Evolutionary conservation across 1,140 invertebrate species (phyloP), one percentile per base, ranked within the genome.

Genomic region (Nephila pilipes): DNA sequence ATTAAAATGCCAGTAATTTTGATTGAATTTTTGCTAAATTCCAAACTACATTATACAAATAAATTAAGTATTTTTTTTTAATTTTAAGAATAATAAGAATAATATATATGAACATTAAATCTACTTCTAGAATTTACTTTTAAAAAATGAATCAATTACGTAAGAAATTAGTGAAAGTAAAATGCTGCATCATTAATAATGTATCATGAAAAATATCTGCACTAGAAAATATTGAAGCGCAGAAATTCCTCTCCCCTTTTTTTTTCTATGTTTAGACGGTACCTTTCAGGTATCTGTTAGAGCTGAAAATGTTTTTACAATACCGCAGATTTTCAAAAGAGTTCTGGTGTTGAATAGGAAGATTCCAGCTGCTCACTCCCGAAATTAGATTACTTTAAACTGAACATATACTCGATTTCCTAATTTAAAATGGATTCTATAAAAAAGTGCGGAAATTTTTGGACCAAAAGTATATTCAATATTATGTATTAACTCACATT

Each of bases 381-480:
- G n/a, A 83, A 83, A 83, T 83, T 83, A 83, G 81, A 57, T 57
- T 83, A 83, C 54, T 83, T 57, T 57, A 83, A 57, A 75, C 69
- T 75, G 22, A 83, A 83, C 54, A 55, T 46, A 29, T 54, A 55
- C 22, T 83, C 46, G 20, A 83, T 83, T 83, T 83, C 81, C 55
- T 60, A 60, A 60, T 87, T 60, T 60, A 29, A 87, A 87, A 87
- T 63, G 29, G 22, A n/a, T 87, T 87, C 75, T 38, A 29, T n/a
- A 75, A 81, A 81, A 81, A 81, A 81, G 46, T 20, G 22, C 12
- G 25, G 38, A 54, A 54, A 46, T 8, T 10, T 25, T 8, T 12
- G 22, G 46, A 81, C 80, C 25, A 55, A n/a, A 81, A n/a, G 18
- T 80, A 46, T 80, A 16, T 18, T 63, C 58, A 57, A 29, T 38